Evolutionary conservation across 2,797 vertebrate species (phyloP), one percentile per base, ranked within the genome.

Genomic region (Siniperca obscura): DNA sequence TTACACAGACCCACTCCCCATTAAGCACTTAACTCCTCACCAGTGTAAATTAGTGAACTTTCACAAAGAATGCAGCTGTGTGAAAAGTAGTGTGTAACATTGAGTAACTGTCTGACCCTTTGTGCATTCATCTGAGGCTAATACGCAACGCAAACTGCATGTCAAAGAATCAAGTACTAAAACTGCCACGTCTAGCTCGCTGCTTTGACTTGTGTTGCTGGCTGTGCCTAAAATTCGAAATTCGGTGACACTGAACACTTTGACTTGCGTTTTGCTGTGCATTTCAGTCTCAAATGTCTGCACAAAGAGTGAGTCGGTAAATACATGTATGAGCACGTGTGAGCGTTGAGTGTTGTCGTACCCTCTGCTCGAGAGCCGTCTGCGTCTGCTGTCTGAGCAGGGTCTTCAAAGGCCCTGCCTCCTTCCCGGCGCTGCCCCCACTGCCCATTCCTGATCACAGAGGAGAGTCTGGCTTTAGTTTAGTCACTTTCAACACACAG

Each of bases 301-400:
- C 75, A 70, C 11, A 7, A 36, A 44, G 11, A 48, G 19, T 27
- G 12, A 68, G 64, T 55, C 0, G 30, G 34, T 76, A 74, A 57
- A 74, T 79, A 50, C 16, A 40, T 12, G 67, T 70, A n/a, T 80
- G 56, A 70, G 53, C 22, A 60, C 36, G 70, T 62, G 46, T 60
- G 68, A 57, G 16, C 1, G 9, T 83, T 48, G 52, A 65, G 48
- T 21, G 52, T 76, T 52, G 55, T 22, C 95, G 90, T 98, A 99
- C 98, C 97, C 98, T 96, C 93, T 99, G 98, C 61, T 99, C 98
- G 76, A 99, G 91, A 77, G 98, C 97, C 12, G 97, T 96, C 88
- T 99, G 98, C 0, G 98, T 99, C 95, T 99, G 98, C 74, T 99
- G 98, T 87, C 98, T 96, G 81, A 99, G 94, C n/a, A 99, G 97